Evolutionary conservation across 2,888 invertebrate species (phyloP).

Genomic region (Andricus quercusramuli): DNA sequence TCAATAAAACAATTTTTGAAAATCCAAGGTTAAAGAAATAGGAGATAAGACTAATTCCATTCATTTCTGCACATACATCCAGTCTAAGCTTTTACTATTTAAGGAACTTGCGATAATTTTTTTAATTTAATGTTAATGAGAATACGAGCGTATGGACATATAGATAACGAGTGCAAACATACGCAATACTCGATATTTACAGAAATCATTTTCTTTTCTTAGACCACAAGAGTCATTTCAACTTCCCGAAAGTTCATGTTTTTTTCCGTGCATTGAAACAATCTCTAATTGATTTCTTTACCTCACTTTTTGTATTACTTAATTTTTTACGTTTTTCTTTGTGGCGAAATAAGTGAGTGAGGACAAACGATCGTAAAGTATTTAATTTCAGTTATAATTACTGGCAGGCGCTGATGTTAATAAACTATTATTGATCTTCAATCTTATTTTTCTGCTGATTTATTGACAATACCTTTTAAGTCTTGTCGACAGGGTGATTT

Average conservation of each 20-base stretch:
- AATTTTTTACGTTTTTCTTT: not conserved
- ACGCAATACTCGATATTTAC: not conserved
- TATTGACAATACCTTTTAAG: not conserved
- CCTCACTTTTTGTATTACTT: not conserved
- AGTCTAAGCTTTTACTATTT: not conserved
- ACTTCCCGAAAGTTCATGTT: not conserved
- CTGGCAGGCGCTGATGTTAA: not conserved
- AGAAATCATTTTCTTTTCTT: not conserved
- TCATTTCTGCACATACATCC: not conserved
- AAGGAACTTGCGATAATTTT: conserved; percentile 2
- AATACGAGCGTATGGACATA: not conserved
- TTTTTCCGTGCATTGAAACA: not conserved
- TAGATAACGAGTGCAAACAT: not conserved
- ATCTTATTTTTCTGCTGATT: not conserved
- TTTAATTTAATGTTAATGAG: not conserved
- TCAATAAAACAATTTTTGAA: not conserved
- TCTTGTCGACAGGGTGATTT: not conserved
- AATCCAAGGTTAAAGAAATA: not conserved
- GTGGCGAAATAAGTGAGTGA: not conserved
- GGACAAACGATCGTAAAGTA: not conserved
- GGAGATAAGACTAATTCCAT: conserved; percentile 21
- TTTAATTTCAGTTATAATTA: not conserved
- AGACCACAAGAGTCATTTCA: not conserved
- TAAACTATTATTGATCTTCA: not conserved
- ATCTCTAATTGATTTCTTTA: not conserved